phyloP scores from a whole-genome alignment of 2,113 vertebrate genomes.

The Tricholaema leucomelas region DNA sequence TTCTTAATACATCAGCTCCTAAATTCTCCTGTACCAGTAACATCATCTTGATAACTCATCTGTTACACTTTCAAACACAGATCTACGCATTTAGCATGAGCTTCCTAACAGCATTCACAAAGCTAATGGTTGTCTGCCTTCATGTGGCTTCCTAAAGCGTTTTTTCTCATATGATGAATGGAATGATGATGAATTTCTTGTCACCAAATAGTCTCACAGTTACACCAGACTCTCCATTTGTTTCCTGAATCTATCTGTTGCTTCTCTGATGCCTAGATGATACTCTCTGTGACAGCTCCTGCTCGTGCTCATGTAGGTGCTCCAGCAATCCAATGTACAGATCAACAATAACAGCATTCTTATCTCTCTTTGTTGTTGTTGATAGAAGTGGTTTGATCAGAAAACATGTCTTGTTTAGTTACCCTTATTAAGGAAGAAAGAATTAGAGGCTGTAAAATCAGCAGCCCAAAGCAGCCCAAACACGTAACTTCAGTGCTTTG shows the following conservation, averaged over 20 bases:
- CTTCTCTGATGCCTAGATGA: not conserved
- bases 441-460: not conserved
- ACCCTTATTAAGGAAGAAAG: not conserved
- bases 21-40: not conserved
- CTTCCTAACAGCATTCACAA: not conserved
- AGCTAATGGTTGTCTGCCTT: not conserved
- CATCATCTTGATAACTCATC: not conserved
- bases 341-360: not conserved
- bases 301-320: not conserved
- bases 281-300: not conserved
- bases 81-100: not conserved
- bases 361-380: not conserved
- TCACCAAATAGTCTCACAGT: not conserved
- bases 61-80: not conserved
- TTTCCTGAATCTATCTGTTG: constrained; percentile 9
- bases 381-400: not conserved
- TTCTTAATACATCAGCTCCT: not conserved
- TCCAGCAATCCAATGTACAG: not conserved
- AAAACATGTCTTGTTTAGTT: not conserved
- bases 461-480: not conserved
- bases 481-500: not conserved
- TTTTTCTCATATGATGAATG: not conserved
- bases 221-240: not conserved
- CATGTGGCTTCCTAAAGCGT: not conserved
- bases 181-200: not conserved